Evolutionary conservation across 64 coral and sea anemone species (phyloP), one percentile per base, ranked within the genome.

Genomic region (Montipora efflorescens): DNA sequence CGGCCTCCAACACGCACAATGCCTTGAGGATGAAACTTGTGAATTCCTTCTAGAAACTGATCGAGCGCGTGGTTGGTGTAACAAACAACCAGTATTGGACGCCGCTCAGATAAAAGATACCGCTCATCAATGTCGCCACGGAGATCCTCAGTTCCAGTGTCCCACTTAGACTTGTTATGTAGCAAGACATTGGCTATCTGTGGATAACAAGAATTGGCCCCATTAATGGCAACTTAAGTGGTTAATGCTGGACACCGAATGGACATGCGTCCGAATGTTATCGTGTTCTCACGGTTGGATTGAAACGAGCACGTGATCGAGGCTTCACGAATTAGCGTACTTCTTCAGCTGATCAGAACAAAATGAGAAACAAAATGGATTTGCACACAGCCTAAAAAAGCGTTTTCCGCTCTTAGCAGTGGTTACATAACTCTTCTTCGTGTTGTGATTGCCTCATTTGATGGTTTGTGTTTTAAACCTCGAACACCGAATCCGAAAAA

Each of bases 31-130:
- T 94, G 95, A 79, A 97, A 97, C 74, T 77, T 23, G 5, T 94
- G 49, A 59, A 97, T 97, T 20, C 95, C 95, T 48, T 95, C 93
- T 20, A 97, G 68, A 69, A 96, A 96, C 79, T 96, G 95, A 74
- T 96, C 95, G 4, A 96, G 75, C 8, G 95, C 95, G 18, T 97
- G 95, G 83, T 97, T 97, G 0, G 95, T 97, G 74, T 94, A 97
- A 62, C 95, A 97, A 12, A 97, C 95, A 21, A 97, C 89, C 11
- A 97, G 84, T 15, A 97, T 92, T 12, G 95, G 95, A 64, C 92
- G 81, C 66, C 59, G 80, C 58, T 78, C 80, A 48, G 45, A 90
- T 6, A 88, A 0, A 51, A 47, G 16, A 12, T 7, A 7, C 1
- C n/a, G 28, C 2, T 52, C 66, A 15, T 82, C 77, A 43, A n/a